Evolutionary conservation across 1,140 invertebrate genomes (phyloP), one percentile per base, ranked within the genome.

Genomic region (Coptotermes formosanus): DNA sequence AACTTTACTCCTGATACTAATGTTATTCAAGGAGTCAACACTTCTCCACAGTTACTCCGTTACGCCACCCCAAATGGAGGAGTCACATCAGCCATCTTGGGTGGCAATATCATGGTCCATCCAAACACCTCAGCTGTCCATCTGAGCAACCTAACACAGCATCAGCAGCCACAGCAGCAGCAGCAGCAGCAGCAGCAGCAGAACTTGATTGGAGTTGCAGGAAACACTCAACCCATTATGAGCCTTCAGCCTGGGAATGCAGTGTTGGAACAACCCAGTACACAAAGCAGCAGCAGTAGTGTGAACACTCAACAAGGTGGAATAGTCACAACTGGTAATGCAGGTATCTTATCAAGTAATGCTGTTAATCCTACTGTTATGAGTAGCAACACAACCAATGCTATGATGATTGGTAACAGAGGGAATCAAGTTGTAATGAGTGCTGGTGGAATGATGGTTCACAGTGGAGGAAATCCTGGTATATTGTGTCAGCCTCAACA

Each of bases 401-500:
- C 64, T 14, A 0, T 75, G 64, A 75, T 75, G 64, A 25, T 75
- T 30, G 64, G 64, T 30, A 14, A 30, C 14, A 11, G n/a, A n/a
- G 64, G n/a, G 0, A 75, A 75, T n/a, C 64, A 75, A 30, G 64
- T 75, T 75, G n/a, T 75, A 0, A 75, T 75, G 64, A 75, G n/a
- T 75, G 64, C 64, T 30, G n/a, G 64, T n/a, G 64, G 64, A 23
- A 30, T 84, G 52, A 84, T 84, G 83, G 83, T 84, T 52, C 83
- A 84, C 4, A 55, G 52, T 52, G 83, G 83, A 25, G 83, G 83
- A 21, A 84, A 84, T n/a, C 45, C 52, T 23, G 30, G 45, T 16
- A 32, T 84, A 7, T 45, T 84, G n/a, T 32, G 45, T 52, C 48
- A 84, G 16, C 83, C 45, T n/a, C 83, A 84, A n/a, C 82, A 83